phyloP scores from a whole-genome alignment of 2,113 vertebrate species.

The Tetrao urogallus region DNA sequence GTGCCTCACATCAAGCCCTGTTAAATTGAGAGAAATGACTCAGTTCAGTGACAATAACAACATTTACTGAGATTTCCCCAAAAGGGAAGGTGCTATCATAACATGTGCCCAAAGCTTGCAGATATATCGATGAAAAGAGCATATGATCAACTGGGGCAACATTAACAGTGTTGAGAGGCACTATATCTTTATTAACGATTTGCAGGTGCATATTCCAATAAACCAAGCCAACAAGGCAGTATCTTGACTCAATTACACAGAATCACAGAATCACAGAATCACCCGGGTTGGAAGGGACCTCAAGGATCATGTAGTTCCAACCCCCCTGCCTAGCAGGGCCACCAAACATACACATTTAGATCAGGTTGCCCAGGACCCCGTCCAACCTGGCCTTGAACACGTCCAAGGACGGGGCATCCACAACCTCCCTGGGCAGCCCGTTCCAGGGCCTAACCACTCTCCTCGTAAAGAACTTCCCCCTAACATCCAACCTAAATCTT shows the following conservation, averaged over 20 bases:
- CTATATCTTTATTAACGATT: constrained; percentile 13
- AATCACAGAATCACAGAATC: too few species aligned
- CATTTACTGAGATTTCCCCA: constrained; percentile 16
- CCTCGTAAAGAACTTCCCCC: too few species aligned
- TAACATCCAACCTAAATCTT: too few species aligned
- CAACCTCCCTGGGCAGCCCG: too few species aligned
- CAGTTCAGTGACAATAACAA: neutral
- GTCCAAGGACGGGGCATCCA: too few species aligned
- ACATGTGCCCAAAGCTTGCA: neutral
- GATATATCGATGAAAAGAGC: constrained; percentile 3
- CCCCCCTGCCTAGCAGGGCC: too few species aligned
- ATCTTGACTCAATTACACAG: neutral
- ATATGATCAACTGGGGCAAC: neutral
- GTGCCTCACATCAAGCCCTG: neutral
- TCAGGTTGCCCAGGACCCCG: too few species aligned
- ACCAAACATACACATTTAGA: too few species aligned
- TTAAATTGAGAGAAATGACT: constrained; percentile 10
- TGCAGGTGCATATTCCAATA: constrained; percentile 22
- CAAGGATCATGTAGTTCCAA: too few species aligned
- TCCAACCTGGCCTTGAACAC: too few species aligned
- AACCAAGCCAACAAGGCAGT: neutral
- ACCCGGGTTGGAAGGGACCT: too few species aligned
- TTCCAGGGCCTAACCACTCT: too few species aligned
- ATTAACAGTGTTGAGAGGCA: constrained; percentile 28
- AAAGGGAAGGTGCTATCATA: constrained; percentile 33